Evolutionary conservation across 2,797 vertebrate species (phyloP).

Genomic region (Eulemur albifrons): DNA sequence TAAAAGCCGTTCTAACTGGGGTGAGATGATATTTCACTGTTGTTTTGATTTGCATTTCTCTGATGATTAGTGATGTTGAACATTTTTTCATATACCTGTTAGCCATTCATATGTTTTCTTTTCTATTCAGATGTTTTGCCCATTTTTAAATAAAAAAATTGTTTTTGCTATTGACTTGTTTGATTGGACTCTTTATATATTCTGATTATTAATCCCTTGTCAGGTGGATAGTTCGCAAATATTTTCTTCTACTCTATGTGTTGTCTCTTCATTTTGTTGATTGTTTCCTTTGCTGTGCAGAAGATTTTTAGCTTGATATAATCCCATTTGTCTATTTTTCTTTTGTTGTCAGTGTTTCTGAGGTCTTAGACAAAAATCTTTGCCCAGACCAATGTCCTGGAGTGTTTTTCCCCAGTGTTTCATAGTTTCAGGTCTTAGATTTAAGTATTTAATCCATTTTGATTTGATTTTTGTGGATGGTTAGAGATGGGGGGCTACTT

Average conservation of each 20-base stretch:
- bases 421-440: not conserved
- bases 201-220: not conserved
- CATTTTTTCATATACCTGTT: not conserved
- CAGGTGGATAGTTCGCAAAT: not conserved
- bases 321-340: not conserved
- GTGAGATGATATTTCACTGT: not conserved
- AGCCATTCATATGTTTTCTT: not conserved
- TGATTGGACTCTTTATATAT: not conserved
- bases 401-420: not conserved
- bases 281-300: not conserved
- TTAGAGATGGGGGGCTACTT: not conserved
- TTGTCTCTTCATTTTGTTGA: not conserved
- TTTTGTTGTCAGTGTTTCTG: not conserved
- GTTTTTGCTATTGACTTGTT: not conserved
- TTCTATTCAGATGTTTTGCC: not conserved
- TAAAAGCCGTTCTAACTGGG: not conserved
- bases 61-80: not conserved
- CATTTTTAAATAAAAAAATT: not conserved
- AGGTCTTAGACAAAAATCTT: not conserved
- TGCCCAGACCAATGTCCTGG: not conserved
- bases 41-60: not conserved
- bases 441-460: not conserved
- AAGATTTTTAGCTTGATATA: not conserved
- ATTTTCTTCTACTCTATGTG: not conserved
- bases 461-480: not conserved